Evolutionary conservation across 2,113 vertebrate genomes (phyloP).

Genomic region (Cephalopholis sonnerati): DNA sequence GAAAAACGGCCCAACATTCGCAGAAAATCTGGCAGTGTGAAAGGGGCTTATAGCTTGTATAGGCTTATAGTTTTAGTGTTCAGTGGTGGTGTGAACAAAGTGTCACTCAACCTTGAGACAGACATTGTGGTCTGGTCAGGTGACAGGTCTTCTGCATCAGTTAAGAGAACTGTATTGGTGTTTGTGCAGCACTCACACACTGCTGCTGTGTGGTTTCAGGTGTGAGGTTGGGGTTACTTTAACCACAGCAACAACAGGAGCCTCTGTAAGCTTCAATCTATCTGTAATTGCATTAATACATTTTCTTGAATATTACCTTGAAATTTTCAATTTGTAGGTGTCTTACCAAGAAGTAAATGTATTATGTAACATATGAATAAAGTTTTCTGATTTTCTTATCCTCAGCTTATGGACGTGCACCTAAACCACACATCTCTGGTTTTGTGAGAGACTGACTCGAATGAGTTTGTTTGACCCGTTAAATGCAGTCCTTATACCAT

Average conservation of each 20-base stretch:
- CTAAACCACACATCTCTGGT: too few relatives aligned
- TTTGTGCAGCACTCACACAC: background rate
- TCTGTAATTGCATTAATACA: background rate
- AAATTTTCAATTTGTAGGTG: background rate
- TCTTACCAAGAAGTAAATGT: background rate
- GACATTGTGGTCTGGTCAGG: background rate
- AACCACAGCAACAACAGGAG: background rate
- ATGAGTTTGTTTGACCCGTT: too few relatives aligned
- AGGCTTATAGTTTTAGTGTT: background rate
- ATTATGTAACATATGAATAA: background rate
- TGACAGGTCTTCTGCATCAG: background rate
- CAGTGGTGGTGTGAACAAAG: background rate
- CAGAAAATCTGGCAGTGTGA: too few relatives aligned
- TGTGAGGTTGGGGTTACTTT: slow-evolving; percentile 9
- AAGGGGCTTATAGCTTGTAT: too few relatives aligned
- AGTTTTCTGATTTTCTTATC: background rate
- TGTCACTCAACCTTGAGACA: background rate
- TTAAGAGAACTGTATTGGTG: background rate
- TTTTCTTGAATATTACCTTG: background rate
- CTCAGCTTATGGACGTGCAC: background rate
- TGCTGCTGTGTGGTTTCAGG: background rate
- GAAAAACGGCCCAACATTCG: too few relatives aligned
- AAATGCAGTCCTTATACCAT: too few relatives aligned
- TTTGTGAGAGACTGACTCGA: too few relatives aligned
- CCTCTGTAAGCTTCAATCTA: too few relatives aligned